Evolutionary conservation across 2,797 vertebrate genomes (phyloP).

Genomic region (Sebastes hopkinsi): DNA sequence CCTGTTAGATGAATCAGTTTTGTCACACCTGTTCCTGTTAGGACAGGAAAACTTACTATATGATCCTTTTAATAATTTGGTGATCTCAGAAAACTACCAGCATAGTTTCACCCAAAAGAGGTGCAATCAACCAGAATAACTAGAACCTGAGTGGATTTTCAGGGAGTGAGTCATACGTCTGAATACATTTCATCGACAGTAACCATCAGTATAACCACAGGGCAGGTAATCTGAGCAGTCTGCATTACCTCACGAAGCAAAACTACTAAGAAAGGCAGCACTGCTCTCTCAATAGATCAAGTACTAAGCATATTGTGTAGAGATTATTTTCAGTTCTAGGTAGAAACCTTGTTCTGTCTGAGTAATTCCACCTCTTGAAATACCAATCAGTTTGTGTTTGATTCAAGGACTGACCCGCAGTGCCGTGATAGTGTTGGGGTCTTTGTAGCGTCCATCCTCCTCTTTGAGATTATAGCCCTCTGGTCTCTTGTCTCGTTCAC

Average conservation of each 20-base stretch:
- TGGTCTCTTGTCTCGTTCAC: constrained; percentile 97
- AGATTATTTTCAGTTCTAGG: neutral
- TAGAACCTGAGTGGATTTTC: neutral
- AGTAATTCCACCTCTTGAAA: neutral
- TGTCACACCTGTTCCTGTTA: neutral
- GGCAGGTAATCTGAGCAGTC: neutral
- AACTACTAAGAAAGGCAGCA: neutral
- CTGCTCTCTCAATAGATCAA: neutral
- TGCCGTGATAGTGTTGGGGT: constrained; percentile 93
- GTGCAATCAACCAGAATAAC: neutral
- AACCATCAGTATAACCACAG: neutral
- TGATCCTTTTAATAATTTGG: neutral
- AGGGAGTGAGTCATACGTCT: neutral
- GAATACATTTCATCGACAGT: neutral
- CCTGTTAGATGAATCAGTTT: neutral
- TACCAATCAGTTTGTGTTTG: neutral
- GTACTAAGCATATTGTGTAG: neutral
- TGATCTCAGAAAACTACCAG: neutral
- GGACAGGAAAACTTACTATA: neutral
- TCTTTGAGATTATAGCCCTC: constrained; percentile 99
- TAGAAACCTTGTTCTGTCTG: neutral
- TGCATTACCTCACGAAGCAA: neutral
- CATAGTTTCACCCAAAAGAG: neutral
- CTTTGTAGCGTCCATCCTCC: constrained; percentile 95
- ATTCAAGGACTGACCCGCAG: constrained; percentile 86